Base-by-base conservation (phyloP, 1,140 invertebrate genomes). In the Nephotettix cincticeps region DNA sequence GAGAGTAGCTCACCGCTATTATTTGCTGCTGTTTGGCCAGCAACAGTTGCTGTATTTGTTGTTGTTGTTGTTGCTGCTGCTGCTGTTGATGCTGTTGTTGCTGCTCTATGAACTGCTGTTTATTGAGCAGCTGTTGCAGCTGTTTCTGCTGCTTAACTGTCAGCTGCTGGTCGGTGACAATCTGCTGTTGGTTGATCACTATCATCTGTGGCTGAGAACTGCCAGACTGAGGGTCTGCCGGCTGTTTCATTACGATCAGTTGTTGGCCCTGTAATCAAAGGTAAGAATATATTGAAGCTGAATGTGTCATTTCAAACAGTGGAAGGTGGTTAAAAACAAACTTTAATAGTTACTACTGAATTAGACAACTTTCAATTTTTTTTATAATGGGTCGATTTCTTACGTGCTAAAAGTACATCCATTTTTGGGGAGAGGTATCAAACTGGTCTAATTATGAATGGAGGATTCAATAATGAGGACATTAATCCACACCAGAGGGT, bases 101-200 rank as follows among this genome's bases (percentile, higher is more conserved):
- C 56, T 72, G 54, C 14, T 64, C 68, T 4, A 54, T 27, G 47
- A 45, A 63, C 63, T 69, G 70, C 68, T 71, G 69, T 67, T 71
- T 72, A 13, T 32, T 66, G 0, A 73, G 32, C 6, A 75, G 29
- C 51, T 75, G 75, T 25, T 75, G 75, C 45, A 75, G 61, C 28
- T 75, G 74, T 40, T 76, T 75, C 23, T 75, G 74, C n/a, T 76
- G 72, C 71, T 75, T 75, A 32, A 58, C 58, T 9, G 68, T 69
- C 25, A 75, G 58, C 58, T 74, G 71, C 40, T 69, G 68, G 40
- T 76, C 72, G 4, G 71, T 51, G 9, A 75, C 51, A 19, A 75
- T 68, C 36, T 74, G 75, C 43, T 72, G 74, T 32, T 75, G 75
- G 56, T 75, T 75, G 36, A 75, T 76, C n/a, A 75, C 72, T n/a